Evolutionary conservation across 92 coral and sea anemone species (phyloP), one percentile per base, ranked within the genome.

Genomic region (Anthopleura xanthogrammica): DNA sequence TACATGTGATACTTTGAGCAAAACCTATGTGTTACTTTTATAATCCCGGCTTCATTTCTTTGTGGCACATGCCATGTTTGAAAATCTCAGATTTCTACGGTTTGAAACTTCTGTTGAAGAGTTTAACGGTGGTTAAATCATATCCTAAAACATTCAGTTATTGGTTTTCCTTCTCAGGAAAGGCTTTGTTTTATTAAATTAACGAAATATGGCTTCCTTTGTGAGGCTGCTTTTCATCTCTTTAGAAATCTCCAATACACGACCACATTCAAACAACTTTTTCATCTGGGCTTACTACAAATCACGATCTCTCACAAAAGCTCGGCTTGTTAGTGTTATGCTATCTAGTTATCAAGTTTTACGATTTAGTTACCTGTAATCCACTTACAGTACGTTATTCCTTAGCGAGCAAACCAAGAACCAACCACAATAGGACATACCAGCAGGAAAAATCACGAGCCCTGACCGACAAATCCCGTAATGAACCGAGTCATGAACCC

Each of bases 351-450:
- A 79, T 76, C 86, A 48, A 17, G 80, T 75, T 41, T 20, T 76
- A 39, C 41, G 80, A 43, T 66, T 70, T 23, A 52, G 84, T 65
- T 78, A 80, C 72, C 80, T 90, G 58, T 91, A 91, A 91, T 91
- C 94, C 88, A 80, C 82, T 90, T 90, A 90, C 89, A 82, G 17
- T 78, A 82, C 81, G 89, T 20, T 79, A 72, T 76, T 79, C 52
- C 52, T 66, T 77, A 22, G 74, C 29, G 41, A 62, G 41, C 22
- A 77, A 43, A 29, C 75, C 24, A 23, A 84, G 24, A 62, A 39
- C 80, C 77, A 77, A 83, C 57, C 82, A 60, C 87, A 77, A 84
- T 64, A 66, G 77, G 10, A 43, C 80, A 52, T 48, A 72, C 72
- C 86, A 81, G 24, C 77, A 66, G 48, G 46, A 54, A 56, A 83